These are phyloP conservation scores for Caenorhabditis angaria DNA, from an alignment of 2,888 invertebrate species.

Conservation along the genomic window DNA sequence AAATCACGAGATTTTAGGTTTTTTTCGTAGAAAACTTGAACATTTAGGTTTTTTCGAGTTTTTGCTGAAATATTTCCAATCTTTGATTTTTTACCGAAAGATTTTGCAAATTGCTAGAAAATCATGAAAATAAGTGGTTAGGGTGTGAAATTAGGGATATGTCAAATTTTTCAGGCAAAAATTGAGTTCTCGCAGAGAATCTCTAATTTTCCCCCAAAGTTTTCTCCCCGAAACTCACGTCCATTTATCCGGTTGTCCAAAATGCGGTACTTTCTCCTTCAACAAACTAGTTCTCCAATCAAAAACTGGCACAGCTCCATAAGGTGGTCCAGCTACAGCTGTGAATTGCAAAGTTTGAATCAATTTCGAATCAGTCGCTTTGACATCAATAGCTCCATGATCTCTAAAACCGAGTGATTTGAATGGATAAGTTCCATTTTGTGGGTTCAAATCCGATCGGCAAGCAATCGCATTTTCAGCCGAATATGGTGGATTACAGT, in stretches of 20 bases:
- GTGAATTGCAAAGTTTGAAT: slow-evolving; percentile 75
- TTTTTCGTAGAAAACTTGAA: too few species aligned
- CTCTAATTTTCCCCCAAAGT: too few species aligned
- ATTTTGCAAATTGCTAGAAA: too few species aligned
- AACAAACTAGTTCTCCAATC: slow-evolving; percentile 81
- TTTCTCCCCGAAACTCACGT: slow-evolving; percentile 27
- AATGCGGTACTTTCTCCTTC: slow-evolving; percentile 67
- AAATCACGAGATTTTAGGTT: too few species aligned
- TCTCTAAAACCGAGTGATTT: slow-evolving; percentile 78
- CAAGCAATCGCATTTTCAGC: slow-evolving; percentile 81
- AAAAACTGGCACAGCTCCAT: slow-evolving; percentile 79
- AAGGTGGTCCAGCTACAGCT: slow-evolving; percentile 77
- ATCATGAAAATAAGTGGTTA: too few species aligned
- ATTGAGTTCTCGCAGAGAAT: too few species aligned
- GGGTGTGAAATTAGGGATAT: too few species aligned
- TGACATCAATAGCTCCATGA: slow-evolving; percentile 81
- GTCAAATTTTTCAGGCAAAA: too few species aligned
- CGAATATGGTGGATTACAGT: slow-evolving; percentile 80
- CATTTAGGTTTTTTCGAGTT: too few species aligned
- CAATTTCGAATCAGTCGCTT: slow-evolving; percentile 73
- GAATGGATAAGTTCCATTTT: slow-evolving; percentile 81
- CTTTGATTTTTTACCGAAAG: too few species aligned
- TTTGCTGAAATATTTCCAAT: too few species aligned
- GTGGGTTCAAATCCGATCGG: slow-evolving; percentile 80
- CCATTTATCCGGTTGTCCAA: slow-evolving; percentile 47